Conservation (phyloP, 2,888 invertebrate genomes). For the Drosophila conformis region DNA sequence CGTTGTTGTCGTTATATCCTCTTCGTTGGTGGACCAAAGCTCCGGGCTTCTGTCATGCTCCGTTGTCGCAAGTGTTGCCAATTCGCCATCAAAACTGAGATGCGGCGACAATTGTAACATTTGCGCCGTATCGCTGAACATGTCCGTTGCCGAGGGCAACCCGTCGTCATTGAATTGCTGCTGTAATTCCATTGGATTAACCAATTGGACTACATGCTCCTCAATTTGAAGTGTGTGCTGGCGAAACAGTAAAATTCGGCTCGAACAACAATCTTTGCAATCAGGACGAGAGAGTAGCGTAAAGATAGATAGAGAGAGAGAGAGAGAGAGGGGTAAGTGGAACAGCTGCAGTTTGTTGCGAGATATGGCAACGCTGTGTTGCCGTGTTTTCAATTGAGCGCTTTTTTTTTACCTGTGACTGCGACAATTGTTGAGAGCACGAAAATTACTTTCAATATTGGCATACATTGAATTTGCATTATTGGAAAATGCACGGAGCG, state of each 20-base stretch:
- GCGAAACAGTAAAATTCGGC: constrained; percentile 83
- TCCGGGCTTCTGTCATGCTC: constrained; percentile 40
- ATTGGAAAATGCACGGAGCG: constrained; percentile 60
- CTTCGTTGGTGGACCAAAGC: constrained; percentile 31
- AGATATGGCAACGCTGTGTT: constrained; percentile 51
- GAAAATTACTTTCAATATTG: constrained; percentile 82
- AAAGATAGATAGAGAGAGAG: background rate
- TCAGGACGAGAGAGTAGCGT: background rate
- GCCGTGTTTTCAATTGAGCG: constrained; percentile 28
- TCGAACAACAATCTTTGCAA: constrained; percentile 83
- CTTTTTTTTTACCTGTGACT: constrained; percentile 79
- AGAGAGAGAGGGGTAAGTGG: constrained; percentile 9
- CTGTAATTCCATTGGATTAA: constrained; percentile 66
- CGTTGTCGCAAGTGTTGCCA: constrained; percentile 47
- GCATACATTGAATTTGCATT: constrained; percentile 76
- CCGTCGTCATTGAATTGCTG: constrained; percentile 35
- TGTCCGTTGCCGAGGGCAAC: constrained; percentile 20
- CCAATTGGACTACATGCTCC: constrained; percentile 67
- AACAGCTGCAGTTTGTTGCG: constrained; percentile 25
- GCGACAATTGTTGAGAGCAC: constrained; percentile 84
- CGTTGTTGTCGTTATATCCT: constrained; percentile 18
- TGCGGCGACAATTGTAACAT: constrained; percentile 24
- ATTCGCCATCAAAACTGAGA: constrained; percentile 27
- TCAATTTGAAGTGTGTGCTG: constrained; percentile 80
- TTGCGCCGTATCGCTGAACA: constrained; percentile 32